Conservation (phyloP, 2,113 vertebrate species). For the Vireo altiloquus region DNA sequence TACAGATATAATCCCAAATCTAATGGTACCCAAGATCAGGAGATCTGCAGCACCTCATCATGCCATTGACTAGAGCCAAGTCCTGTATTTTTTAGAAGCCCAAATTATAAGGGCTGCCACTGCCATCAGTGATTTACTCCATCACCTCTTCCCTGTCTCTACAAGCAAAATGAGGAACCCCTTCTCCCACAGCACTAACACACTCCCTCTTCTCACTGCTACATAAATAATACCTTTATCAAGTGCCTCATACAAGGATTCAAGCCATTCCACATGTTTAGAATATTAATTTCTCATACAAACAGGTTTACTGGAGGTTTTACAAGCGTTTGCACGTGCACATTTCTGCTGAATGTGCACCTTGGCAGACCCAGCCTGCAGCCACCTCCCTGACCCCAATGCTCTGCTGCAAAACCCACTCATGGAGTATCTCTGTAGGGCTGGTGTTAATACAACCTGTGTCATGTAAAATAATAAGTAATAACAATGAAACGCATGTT, state of each 20-base stretch:
- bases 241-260: not conserved
- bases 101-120: not conserved
- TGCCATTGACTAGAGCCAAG: accelerated
- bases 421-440: not conserved
- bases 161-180: not conserved
- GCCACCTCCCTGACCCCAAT: not conserved
- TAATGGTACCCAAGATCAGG: not conserved
- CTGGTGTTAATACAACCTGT: not conserved
- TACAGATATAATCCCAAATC: not conserved
- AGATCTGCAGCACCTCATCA: not conserved
- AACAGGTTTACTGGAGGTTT: not conserved
- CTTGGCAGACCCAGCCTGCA: not conserved
- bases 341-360: not conserved
- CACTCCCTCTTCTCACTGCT: accelerated
- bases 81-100: not conserved
- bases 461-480: constrained; percentile 26
- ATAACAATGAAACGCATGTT: constrained; percentile 39
- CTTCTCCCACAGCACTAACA: not conserved
- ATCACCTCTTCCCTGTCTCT: not conserved
- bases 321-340: not conserved
- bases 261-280: not conserved
- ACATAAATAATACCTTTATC: not conserved
- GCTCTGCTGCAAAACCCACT: not conserved
- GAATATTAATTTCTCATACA: not conserved
- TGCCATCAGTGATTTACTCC: not conserved